Conservation (phyloP, 1,140 invertebrate genomes). For the Atta texana region DNA sequence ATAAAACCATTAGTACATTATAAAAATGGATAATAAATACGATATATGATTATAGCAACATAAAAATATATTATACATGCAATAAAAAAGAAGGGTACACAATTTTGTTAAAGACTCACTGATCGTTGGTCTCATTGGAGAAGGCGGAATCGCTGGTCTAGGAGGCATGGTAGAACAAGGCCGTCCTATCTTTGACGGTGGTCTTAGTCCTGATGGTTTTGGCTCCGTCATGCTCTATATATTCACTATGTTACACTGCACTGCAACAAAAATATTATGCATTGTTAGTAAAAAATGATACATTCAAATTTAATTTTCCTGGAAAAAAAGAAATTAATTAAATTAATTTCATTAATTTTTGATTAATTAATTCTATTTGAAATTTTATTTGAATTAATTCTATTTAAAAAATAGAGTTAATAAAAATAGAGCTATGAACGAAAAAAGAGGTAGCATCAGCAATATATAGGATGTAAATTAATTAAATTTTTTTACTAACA, state of each 20-base stretch:
- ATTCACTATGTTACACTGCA: constrained; percentile 61
- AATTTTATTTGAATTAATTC: no score
- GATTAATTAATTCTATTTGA: no score
- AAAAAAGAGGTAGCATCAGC: neutral
- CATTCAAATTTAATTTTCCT: no score
- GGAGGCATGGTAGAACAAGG: constrained; percentile 87
- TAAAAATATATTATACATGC: constrained; percentile 17
- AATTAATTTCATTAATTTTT: no score
- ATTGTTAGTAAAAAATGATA: constrained; percentile 15
- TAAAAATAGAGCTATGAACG: neutral
- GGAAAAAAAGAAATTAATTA: neutral
- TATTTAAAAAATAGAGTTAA: no score
- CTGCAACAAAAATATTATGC: constrained; percentile 62
- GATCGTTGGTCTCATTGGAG: constrained; percentile 84
- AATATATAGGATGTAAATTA: neutral
- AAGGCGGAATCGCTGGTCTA: constrained; percentile 87
- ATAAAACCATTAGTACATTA: no score
- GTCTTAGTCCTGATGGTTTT: constrained; percentile 87
- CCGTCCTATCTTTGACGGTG: constrained; percentile 88
- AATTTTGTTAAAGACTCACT: constrained; percentile 75
- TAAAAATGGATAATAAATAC: neutral
- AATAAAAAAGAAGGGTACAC: neutral
- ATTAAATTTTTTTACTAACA: neutral
- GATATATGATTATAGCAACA: neutral
- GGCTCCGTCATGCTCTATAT: constrained; percentile 74